Conservation (phyloP, 2,888 invertebrate genomes). For the Zhengitettix transpicula region DNA sequence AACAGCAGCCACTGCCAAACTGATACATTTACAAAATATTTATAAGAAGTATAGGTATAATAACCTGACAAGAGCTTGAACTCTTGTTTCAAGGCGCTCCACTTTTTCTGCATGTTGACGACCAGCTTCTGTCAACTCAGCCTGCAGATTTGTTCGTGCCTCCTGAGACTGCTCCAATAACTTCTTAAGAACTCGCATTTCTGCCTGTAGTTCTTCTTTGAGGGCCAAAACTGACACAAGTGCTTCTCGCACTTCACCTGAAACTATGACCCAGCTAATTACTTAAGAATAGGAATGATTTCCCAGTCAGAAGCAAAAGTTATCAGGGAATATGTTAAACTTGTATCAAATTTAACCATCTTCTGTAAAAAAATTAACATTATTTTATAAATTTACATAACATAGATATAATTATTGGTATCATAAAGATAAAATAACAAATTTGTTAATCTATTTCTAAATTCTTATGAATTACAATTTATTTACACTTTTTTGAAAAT, state of each 20-base stretch:
- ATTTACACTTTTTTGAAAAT: too few relatives aligned
- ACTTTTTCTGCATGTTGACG: slow-evolving; percentile 18
- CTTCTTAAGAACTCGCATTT: slow-evolving; percentile 14
- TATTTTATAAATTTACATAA: too few relatives aligned
- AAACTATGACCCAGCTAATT: neutral
- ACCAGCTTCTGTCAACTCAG: slow-evolving; percentile 30
- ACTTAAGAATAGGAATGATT: neutral
- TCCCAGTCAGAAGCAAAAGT: neutral
- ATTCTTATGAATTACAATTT: too few relatives aligned
- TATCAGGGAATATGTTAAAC: too few relatives aligned
- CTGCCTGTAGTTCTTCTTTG: slow-evolving; percentile 13
- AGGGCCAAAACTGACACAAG: slow-evolving; percentile 12
- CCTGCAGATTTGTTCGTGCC: slow-evolving; percentile 33
- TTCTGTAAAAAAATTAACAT: too few relatives aligned
- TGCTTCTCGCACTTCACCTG: slow-evolving; percentile 11
- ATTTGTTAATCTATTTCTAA: too few relatives aligned
- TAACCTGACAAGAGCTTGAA: slow-evolving; percentile 47
- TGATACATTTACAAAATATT: too few relatives aligned
- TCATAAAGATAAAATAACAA: too few relatives aligned
- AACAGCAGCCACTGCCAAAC: too few relatives aligned
- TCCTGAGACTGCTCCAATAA: slow-evolving; percentile 30
- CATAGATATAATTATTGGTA: too few relatives aligned
- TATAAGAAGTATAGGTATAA: too few relatives aligned
- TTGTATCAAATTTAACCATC: too few relatives aligned
- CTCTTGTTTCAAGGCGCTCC: slow-evolving; percentile 28